Evolutionary conservation across 2,113 vertebrate species (phyloP).

Genomic region (Miniopterus natalensis): DNA sequence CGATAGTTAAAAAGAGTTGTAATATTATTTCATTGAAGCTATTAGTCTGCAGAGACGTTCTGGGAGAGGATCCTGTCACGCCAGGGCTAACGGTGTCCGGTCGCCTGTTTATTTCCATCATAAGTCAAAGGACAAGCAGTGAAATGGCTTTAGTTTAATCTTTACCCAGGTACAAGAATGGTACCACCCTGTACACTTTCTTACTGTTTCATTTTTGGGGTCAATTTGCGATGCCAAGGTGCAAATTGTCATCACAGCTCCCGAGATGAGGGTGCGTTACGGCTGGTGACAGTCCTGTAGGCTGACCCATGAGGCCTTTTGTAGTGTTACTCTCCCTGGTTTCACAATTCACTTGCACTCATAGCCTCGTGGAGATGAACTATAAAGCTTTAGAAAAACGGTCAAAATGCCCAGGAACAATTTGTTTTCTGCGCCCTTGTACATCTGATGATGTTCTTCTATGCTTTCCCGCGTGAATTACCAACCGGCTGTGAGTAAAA

Average conservation of each 20-base stretch:
- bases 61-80: neutral
- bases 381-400: neutral
- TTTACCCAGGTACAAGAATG: neutral
- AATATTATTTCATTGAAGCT: neutral
- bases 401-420: neutral
- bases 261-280: no score
- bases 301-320: neutral
- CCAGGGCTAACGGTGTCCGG: neutral
- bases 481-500: neutral
- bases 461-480: constrained; percentile 22
- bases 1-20: neutral
- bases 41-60: neutral
- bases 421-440: neutral
- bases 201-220: neutral
- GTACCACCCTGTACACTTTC: neutral
- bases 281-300: neutral
- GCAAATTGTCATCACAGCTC: neutral
- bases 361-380: neutral
- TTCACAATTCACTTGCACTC: neutral
- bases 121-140: neutral
- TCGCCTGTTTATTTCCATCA: neutral
- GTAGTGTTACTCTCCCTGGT: neutral
- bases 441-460: neutral
- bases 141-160: neutral
- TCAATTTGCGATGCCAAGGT: neutral